phyloP scores from a whole-genome alignment of 2,888 invertebrate species.

The Nomada fabriciana region DNA sequence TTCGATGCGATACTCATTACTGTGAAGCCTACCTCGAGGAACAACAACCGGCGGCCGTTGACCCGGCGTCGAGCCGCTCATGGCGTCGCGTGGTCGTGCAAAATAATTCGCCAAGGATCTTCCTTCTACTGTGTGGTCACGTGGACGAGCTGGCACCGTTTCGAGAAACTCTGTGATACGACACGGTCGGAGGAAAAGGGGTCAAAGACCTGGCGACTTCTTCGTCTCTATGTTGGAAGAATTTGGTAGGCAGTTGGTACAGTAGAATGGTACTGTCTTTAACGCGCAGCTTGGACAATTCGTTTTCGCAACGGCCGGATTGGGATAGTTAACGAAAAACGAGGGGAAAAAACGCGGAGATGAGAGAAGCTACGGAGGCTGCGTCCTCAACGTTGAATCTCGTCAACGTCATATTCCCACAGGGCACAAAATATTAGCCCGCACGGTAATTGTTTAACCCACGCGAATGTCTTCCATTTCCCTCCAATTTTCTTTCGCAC shows the following conservation, averaged over 20 bases:
- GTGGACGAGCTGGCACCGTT: slow-evolving; percentile 54
- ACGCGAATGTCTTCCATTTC: too few relatives aligned
- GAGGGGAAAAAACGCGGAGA: too few relatives aligned
- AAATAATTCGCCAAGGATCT: slow-evolving; percentile 55
- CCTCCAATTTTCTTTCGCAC: too few relatives aligned
- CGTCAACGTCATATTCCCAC: too few relatives aligned
- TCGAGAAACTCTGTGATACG: slow-evolving; percentile 11
- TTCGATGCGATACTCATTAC: slow-evolving; percentile 55
- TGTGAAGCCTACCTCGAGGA: slow-evolving; percentile 4
- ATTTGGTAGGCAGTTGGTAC: not conserved
- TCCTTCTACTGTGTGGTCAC: slow-evolving; percentile 41
- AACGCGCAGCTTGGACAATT: too few relatives aligned
- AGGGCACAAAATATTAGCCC: too few relatives aligned
- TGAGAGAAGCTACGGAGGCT: too few relatives aligned
- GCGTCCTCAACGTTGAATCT: too few relatives aligned
- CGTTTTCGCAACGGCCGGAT: too few relatives aligned
- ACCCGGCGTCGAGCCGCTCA: slow-evolving; percentile 23
- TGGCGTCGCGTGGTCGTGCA: slow-evolving; percentile 31
- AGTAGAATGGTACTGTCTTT: not conserved
- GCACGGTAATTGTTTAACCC: too few relatives aligned
- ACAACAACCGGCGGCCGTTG: slow-evolving; percentile 59
- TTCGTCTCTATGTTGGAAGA: too few relatives aligned
- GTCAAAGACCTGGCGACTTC: slow-evolving; percentile 27
- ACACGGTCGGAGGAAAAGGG: slow-evolving; percentile 20
- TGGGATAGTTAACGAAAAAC: too few relatives aligned